Percentiles rank a stretch among this genome's conserved stretches.
phyloP scores from a whole-genome alignment of 2,888 invertebrate genomes.

The Dolomedes plantarius region DNA sequence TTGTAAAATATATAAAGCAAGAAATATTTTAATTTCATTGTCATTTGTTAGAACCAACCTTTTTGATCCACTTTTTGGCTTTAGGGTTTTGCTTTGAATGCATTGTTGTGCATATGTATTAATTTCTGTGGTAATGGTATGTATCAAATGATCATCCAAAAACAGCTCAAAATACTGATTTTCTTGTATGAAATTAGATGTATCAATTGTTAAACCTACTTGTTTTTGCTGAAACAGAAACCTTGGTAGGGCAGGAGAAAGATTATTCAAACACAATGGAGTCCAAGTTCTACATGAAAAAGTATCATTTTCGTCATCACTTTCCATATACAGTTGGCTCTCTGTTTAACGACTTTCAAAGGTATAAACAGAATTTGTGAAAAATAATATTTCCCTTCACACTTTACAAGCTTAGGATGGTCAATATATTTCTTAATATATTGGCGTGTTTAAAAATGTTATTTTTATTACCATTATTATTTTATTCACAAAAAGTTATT shows the following conservation, averaged over 20 bases:
- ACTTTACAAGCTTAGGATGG: too few species aligned
- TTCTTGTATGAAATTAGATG: conserved; percentile 22
- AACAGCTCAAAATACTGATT: conserved; percentile 15
- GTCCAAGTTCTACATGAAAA: neutral
- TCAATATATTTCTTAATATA: too few species aligned
- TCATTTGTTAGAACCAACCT: conserved; percentile 17
- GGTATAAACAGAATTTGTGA: too few species aligned
- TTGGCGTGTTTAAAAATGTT: too few species aligned
- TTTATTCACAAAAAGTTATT: too few species aligned
- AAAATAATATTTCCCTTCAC: too few species aligned
- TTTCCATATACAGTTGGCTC: too few species aligned
- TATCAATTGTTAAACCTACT: conserved; percentile 10
- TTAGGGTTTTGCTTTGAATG: conserved; percentile 16
- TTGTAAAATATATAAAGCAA: neutral
- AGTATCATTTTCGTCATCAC: neutral
- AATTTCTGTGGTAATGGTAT: conserved; percentile 2
- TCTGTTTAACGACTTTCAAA: too few species aligned
- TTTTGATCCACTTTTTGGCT: conserved; percentile 14
- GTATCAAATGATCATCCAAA: neutral
- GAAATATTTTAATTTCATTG: conserved; percentile 8
- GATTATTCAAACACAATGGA: conserved; percentile 6
- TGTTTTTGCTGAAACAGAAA: neutral
- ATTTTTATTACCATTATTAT: too few species aligned
- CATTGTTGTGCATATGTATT: conserved; percentile 4
- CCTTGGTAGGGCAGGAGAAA: conserved; percentile 21